Percentiles rank a stretch among this genome's conserved stretches.
Conservation (phyloP, 2,113 vertebrate species). For the Corvus cornix region DNA sequence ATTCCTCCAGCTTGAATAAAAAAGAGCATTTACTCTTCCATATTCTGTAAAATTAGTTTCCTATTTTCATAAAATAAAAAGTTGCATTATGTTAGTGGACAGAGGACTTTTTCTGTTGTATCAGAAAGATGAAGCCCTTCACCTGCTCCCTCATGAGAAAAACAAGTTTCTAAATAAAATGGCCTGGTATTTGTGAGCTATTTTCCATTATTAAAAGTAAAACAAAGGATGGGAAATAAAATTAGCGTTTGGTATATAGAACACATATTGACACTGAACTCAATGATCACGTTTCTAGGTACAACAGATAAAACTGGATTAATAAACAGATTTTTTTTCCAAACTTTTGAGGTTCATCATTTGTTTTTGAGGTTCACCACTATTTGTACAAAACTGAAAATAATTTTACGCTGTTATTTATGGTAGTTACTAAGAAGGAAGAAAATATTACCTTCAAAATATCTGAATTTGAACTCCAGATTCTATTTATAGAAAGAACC, state of each 20-base stretch:
- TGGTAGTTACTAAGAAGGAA: not conserved
- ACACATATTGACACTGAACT: not conserved
- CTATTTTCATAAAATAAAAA: not conserved
- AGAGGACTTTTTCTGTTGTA: not conserved
- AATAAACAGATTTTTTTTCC: not conserved
- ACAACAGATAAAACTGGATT: not conserved
- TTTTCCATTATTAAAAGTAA: not conserved
- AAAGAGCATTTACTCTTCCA: not conserved
- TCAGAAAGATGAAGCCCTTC: not conserved
- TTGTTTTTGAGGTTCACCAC: not conserved
- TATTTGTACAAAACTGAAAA: not conserved
- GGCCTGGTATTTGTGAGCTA: not conserved
- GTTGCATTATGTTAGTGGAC: not conserved
- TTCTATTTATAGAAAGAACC: not conserved
- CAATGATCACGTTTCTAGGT: not conserved
- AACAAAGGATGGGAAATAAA: not conserved
- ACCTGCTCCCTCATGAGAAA: rapidly evolving
- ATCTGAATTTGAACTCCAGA: not conserved
- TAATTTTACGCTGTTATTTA: not conserved
- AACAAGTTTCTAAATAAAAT: not conserved
- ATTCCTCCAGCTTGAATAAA: not conserved
- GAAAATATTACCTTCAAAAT: not conserved
- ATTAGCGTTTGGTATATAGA: not conserved
- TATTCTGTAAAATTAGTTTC: not conserved
- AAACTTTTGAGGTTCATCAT: not conserved